Evolutionary conservation across 2,113 vertebrate species (phyloP).

Genomic region (Lipophrys pholis): DNA sequence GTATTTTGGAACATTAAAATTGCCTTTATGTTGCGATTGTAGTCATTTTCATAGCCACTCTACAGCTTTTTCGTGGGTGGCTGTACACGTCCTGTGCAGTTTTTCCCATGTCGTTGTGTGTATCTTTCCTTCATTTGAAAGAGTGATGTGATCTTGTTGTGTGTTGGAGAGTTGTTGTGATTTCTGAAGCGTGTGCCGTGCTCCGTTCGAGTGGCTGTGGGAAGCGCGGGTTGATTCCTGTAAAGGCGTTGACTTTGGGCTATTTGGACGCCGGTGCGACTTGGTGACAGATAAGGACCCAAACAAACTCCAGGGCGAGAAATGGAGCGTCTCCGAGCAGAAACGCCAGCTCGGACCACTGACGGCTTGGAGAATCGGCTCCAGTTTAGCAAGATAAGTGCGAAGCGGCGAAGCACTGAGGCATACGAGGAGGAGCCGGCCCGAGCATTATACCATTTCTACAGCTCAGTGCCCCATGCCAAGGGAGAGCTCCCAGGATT

Average conservation of each 20-base stretch:
- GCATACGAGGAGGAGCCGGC: background rate
- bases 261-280: background rate
- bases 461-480: background rate
- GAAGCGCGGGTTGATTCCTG: no score
- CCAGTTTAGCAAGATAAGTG: slow-evolving; percentile 26
- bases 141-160: no score
- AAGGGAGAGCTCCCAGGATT: slow-evolving; percentile 12
- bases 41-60: no score
- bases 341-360: background rate
- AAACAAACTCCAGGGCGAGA: background rate
- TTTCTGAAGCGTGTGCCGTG: no score
- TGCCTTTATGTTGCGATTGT: no score
- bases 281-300: background rate
- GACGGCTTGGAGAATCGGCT: slow-evolving; percentile 6
- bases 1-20: no score
- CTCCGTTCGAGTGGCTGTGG: no score
- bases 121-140: no score
- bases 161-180: no score
- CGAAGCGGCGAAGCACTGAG: slow-evolving; percentile 9
- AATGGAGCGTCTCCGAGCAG: background rate
- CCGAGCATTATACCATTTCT: slow-evolving; percentile 7
- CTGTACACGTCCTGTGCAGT: no score
- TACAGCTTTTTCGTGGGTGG: no score
- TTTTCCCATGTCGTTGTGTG: no score
- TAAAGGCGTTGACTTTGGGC: background rate